These are phyloP conservation scores for Charaxes varanes DNA, from an alignment of 1,140 invertebrate genomes.

Conservation along the genomic window DNA sequence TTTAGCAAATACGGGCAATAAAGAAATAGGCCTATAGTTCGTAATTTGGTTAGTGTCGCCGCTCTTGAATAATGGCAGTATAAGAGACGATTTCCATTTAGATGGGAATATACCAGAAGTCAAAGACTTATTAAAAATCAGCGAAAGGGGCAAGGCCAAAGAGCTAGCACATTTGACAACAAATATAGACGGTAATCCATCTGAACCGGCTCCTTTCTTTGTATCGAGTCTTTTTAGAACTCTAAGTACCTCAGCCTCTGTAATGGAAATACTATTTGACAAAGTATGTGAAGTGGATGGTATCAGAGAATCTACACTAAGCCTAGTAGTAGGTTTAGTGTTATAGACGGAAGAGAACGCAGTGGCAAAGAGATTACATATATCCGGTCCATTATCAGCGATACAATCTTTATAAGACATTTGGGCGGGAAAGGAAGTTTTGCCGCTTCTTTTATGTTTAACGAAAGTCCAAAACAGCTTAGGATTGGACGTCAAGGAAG, in stretches of 20 bases:
- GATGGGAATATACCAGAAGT: conserved; percentile 12
- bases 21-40: conserved; percentile 6
- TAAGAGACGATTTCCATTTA: conserved; percentile 7
- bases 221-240: too few relatives aligned
- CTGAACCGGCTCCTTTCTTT: too few relatives aligned
- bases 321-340: conserved; percentile 3
- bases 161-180: too few relatives aligned
- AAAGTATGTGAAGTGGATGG: conserved; percentile 4
- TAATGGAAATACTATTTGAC: too few relatives aligned
- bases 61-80: conserved; percentile 10
- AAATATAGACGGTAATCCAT: too few relatives aligned
- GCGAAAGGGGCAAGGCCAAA: conserved; percentile 6
- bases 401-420: conserved; percentile 1
- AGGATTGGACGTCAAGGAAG: conserved; percentile 15
- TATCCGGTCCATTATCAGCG: conserved; percentile 6
- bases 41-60: conserved; percentile 5
- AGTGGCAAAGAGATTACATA: conserved; percentile 10
- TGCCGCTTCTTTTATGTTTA: conserved; percentile 11
- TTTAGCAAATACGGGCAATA: conserved; percentile 7
- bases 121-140: conserved; percentile 16
- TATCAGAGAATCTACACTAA: too few relatives aligned
- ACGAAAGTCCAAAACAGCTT: conserved; percentile 21
- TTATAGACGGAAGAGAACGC: conserved; percentile 10
- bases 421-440: conserved; percentile 9
- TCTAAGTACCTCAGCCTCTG: too few relatives aligned